A percentile compares a stretch with the other conserved stretches of the same genome.
phyloP scores from a whole-genome alignment of 2,888 invertebrate genomes.

The Beris morrisii region DNA sequence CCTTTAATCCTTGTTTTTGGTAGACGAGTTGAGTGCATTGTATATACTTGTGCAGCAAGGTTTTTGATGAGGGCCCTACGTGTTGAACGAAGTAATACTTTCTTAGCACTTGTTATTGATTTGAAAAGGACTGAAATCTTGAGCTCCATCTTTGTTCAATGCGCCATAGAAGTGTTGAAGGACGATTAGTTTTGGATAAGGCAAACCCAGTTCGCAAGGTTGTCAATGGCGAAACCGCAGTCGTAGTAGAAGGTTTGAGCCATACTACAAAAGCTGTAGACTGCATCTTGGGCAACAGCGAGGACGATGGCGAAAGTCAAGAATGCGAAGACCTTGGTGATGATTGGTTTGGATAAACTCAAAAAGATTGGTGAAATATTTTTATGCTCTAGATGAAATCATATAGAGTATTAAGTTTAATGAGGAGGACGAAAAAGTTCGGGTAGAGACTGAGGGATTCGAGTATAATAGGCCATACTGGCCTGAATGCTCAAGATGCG shows the following conservation, averaged over 20 bases:
- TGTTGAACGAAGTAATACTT: constrained; percentile 44
- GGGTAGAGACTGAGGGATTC: no score
- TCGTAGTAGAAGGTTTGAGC: constrained; percentile 11
- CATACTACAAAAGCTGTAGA: constrained; percentile 12
- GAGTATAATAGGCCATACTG: no score
- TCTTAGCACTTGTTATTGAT: constrained; percentile 52
- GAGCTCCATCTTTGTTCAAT: constrained; percentile 57
- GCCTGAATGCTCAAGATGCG: no score
- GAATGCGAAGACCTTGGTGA: neutral
- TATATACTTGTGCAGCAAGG: constrained; percentile 47
- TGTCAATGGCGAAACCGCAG: constrained; percentile 37
- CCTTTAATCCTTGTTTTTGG: constrained; percentile 51
- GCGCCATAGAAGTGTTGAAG: constrained; percentile 57
- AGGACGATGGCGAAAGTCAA: constrained; percentile 3
- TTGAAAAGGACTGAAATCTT: constrained; percentile 55
- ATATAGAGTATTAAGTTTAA: no score
- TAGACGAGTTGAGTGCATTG: constrained; percentile 49
- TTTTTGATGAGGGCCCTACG: constrained; percentile 50
- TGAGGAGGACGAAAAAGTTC: no score
- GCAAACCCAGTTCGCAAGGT: constrained; percentile 57
- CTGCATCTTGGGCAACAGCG: constrained; percentile 5
- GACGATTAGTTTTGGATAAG: constrained; percentile 59
- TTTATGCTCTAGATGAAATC: no score
- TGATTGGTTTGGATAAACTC: no score
- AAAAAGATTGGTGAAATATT: no score